Conservation (phyloP, 2,888 invertebrate genomes). For the Machimus atricapillus region DNA sequence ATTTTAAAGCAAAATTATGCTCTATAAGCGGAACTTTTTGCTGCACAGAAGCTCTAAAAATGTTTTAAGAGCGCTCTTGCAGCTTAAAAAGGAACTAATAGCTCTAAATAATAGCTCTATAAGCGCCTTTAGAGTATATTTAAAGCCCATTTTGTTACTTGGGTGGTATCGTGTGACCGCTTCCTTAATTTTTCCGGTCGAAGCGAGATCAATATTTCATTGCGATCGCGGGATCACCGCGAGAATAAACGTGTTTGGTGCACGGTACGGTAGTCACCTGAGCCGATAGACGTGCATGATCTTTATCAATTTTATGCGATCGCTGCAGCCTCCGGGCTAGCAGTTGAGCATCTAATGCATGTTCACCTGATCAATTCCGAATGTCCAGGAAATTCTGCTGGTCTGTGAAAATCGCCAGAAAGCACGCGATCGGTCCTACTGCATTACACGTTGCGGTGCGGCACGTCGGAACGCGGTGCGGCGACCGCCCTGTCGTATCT, state of each 20-base stretch:
- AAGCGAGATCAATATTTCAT: slow-evolving; percentile 36
- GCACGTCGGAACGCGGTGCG: background rate
- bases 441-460: background rate
- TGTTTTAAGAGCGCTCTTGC: no score
- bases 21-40: no score
- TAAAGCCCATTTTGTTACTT: no score
- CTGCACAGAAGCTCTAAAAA: no score
- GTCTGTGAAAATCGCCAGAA: slow-evolving; percentile 23
- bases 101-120: no score
- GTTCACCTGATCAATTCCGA: slow-evolving; percentile 33
- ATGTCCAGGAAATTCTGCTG: slow-evolving; percentile 23
- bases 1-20: no score
- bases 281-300: slow-evolving; percentile 38
- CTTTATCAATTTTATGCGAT: slow-evolving; percentile 39
- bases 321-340: background rate
- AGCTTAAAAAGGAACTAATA: no score
- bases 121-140: no score
- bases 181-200: slow-evolving; percentile 27
- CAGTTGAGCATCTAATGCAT: slow-evolving; percentile 39
- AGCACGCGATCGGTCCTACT: slow-evolving; percentile 31
- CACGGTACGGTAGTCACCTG: slow-evolving; percentile 36
- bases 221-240: slow-evolving; percentile 13
- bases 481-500: background rate
- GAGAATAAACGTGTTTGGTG: slow-evolving; percentile 17
- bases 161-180: slow-evolving; percentile 27